Conservation (phyloP, 2,113 vertebrate genomes). For the Physeter macrocephalus region DNA sequence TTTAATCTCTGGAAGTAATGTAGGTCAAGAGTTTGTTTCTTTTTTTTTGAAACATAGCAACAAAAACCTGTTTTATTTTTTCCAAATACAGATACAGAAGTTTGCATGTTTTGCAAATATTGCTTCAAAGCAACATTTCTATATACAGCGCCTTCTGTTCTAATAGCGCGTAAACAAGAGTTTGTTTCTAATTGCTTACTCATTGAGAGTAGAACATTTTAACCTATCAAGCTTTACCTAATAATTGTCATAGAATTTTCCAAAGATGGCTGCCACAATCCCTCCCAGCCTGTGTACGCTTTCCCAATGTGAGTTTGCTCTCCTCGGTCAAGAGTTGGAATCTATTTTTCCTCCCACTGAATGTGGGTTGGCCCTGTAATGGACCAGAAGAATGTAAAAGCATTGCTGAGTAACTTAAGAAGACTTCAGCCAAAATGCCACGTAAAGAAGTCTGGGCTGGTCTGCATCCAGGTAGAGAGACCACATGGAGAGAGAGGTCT, state of each 20-base stretch:
- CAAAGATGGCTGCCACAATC: not conserved
- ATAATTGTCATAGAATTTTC: not conserved
- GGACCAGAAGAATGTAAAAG: not conserved
- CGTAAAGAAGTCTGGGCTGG: not conserved
- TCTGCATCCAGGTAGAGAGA: not conserved
- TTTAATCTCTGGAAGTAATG: not conserved
- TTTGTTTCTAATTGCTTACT: not conserved
- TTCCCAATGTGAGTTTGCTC: not conserved
- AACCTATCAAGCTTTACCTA: not conserved
- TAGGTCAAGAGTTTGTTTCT: not conserved
- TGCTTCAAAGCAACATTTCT: slow-evolving; percentile 80
- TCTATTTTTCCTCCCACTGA: not conserved
- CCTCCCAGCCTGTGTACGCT: not conserved
- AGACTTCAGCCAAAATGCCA: not conserved
- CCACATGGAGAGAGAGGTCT: not conserved
- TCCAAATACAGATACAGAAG: slow-evolving; percentile 82
- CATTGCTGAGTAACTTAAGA: not conserved
- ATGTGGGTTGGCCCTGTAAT: not conserved
- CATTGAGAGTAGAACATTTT: not conserved
- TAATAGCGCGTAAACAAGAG: slow-evolving; percentile 79
- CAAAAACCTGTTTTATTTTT: slow-evolving; percentile 82
- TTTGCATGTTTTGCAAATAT: slow-evolving; percentile 82
- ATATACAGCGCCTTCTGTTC: slow-evolving; percentile 77
- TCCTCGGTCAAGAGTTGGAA: not conserved
- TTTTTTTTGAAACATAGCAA: slow-evolving; percentile 74